Evolutionary conservation across 2,888 invertebrate species (phyloP), one percentile per base, ranked within the genome.

Genomic region (Drosophila prostipennis): DNA sequence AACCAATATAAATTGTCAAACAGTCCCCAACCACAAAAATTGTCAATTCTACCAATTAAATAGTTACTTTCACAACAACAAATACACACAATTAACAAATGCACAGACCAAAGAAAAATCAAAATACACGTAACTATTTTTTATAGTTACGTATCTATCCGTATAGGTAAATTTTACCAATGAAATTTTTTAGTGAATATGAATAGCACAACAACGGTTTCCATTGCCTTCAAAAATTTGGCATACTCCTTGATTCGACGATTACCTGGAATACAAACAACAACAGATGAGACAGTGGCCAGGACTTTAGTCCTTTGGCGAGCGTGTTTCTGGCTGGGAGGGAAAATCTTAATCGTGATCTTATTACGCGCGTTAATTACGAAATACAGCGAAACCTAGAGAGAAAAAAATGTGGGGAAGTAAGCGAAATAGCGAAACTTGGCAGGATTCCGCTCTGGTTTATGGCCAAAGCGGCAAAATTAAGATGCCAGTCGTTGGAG

Each of bases 341-440:
- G 59, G 54, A 74, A 78, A 87, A 83, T 76, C 80, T 89, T 90
- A 87, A 90, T 89, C 84, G 89, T 88, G 84, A 88, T 91, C 87
- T 85, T 89, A 89, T 90, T 89, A 89, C 88, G 84, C 81, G 81
- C 89, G 89, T 91, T 91, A 91, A 91, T 91, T 91, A 89, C 87
- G 76, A 87, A 78, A 76, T 72, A 70, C 76, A 67, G 60, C 51
- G 54, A n/a, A 53, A 55, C 48, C 54, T 64, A 52, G 34, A 43
- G 7, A 29, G 3, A 29, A 29, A 29, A 49, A 19, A 23, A 54
- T 36, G 34, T 6, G 51, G n/a, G 56, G 26, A 57, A 36, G 11
- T 42, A 57, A 51, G 63, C 52, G 61, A 51, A 60, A 67, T 75
- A 63, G 49, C 71, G 63, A 26, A 29, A 58, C 60, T 60, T 40